Conservation (phyloP, 2,888 invertebrate genomes). For the Oligia strigilis region DNA sequence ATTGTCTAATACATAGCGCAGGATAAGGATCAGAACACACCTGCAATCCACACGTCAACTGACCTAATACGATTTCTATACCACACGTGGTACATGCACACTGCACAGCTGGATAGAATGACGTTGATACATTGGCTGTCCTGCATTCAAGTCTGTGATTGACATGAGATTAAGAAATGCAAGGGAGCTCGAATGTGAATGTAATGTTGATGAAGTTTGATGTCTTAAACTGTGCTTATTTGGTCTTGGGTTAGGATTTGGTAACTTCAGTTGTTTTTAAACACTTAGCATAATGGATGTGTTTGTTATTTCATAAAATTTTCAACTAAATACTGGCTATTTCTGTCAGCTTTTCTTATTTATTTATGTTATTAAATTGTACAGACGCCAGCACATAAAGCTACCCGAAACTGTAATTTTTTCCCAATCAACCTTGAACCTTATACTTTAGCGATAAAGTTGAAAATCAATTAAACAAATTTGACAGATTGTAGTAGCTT, state of each 20-base stretch:
- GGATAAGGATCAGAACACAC: conserved; percentile 24
- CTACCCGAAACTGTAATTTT: no score
- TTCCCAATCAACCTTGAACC: no score
- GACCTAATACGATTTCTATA: conserved; percentile 33
- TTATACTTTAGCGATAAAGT: no score
- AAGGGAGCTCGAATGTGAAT: conserved; percentile 20
- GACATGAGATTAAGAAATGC: conserved; percentile 31
- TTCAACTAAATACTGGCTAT: not conserved
- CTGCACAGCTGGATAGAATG: conserved; percentile 29
- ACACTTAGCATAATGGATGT: not conserved
- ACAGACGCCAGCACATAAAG: no score
- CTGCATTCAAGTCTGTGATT: conserved; percentile 37
- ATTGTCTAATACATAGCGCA: not conserved
- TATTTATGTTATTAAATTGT: not conserved
- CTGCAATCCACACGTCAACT: conserved; percentile 17
- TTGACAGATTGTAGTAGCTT: no score
- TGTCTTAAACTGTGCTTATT: not conserved
- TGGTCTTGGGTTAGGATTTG: not conserved
- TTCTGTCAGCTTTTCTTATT: not conserved
- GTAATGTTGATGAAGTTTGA: not conserved
- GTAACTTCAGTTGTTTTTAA: not conserved
- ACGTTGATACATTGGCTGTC: conserved; percentile 55
- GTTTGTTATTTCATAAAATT: not conserved
- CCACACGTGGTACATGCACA: conserved; percentile 7
- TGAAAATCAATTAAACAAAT: no score